Conservation (phyloP, 1,140 invertebrate genomes). For the Pseudachorutes palmiensis region DNA sequence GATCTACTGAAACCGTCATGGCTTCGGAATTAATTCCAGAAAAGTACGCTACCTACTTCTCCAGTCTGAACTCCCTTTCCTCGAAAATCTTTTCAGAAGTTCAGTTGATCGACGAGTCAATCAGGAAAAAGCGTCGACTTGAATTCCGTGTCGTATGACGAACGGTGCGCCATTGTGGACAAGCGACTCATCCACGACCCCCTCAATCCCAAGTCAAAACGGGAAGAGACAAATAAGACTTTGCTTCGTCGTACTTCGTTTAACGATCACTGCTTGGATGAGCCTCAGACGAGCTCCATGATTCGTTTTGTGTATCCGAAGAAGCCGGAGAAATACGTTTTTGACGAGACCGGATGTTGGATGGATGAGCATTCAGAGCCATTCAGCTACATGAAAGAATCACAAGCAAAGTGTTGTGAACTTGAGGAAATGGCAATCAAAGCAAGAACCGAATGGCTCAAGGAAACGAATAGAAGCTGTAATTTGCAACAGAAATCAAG, state of each 20-base stretch:
- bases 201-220: constrained; percentile 2
- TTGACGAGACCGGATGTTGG: constrained; percentile 29
- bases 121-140: constrained; percentile 17
- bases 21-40: no score
- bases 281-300: not conserved
- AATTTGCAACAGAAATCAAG: no score
- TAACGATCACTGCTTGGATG: not conserved
- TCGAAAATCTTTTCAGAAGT: constrained; percentile 34
- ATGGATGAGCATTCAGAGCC: constrained; percentile 36
- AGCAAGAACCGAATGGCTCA: constrained; percentile 20
- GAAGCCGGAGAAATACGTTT: constrained; percentile 32
- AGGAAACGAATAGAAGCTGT: not conserved
- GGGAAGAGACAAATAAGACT: no score
- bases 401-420: constrained; percentile 30
- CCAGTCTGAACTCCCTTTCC: constrained; percentile 33
- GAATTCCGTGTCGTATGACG: constrained; percentile 17
- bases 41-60: constrained; percentile 32
- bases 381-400: constrained; percentile 28
- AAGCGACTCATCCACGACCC: constrained; percentile 32
- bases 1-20: no score
- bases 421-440: constrained; percentile 22
- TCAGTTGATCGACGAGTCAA: constrained; percentile 23
- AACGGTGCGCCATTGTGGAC: constrained; percentile 35
- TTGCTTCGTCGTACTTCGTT: no score
- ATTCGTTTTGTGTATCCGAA: constrained; percentile 31